A percentile compares a stretch with the other conserved stretches of the same genome.
Conservation (phyloP, 2,113 vertebrate species). For the Limnothrissa miodon region DNA sequence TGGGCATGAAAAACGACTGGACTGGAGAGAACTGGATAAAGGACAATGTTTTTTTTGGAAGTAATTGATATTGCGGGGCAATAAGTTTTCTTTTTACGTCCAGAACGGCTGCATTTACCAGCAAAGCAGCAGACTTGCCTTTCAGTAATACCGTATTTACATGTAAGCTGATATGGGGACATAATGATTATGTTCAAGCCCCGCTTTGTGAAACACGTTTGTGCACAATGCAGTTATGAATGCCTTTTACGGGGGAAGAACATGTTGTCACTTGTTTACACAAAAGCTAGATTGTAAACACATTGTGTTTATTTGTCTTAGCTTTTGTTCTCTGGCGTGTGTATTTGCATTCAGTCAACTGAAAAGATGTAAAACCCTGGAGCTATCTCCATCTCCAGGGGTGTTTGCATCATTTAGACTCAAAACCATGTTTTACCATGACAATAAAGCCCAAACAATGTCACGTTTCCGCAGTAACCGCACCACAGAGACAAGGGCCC, state of each 20-base stretch:
- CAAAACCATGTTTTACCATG: slow-evolving; percentile 70
- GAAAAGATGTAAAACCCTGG: slow-evolving; percentile 50
- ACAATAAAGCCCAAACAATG: slow-evolving; percentile 69
- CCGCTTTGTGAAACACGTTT: neutral
- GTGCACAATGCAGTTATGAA: slow-evolving; percentile 4
- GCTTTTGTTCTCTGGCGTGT: slow-evolving; percentile 67
- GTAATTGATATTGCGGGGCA: neutral
- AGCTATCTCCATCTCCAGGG: slow-evolving; percentile 54
- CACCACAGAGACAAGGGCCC: slow-evolving; percentile 46
- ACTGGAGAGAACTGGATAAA: neutral
- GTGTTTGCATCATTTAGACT: slow-evolving; percentile 67
- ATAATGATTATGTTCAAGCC: slow-evolving; percentile 1
- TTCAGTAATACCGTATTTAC: slow-evolving; percentile 20
- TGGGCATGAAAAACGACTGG: neutral
- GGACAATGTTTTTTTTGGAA: neutral
- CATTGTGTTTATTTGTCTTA: slow-evolving; percentile 51
- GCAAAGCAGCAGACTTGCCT: slow-evolving; percentile 1
- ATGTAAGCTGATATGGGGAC: slow-evolving; percentile 14
- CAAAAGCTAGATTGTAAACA: slow-evolving; percentile 18
- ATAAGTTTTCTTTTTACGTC: neutral
- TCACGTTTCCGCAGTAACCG: slow-evolving; percentile 52
- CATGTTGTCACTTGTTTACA: slow-evolving; percentile 7
- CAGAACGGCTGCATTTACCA: slow-evolving; percentile 10
- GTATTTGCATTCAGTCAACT: slow-evolving; percentile 63
- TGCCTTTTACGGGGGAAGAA: neutral